Conservation (phyloP, 2,797 vertebrate species). For the Lindbergichthys nudifrons region DNA sequence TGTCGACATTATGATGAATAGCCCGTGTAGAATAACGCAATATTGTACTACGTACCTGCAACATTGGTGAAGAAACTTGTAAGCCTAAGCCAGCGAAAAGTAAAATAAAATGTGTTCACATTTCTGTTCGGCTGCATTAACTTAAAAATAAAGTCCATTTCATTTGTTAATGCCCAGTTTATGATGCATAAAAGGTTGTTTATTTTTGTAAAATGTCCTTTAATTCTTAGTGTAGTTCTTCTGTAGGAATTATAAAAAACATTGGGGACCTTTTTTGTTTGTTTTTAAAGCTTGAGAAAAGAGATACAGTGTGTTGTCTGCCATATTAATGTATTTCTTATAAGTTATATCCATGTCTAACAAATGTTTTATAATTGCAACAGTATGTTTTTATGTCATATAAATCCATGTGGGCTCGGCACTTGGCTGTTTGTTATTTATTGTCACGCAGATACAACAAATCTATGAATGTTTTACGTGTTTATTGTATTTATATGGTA, state of each 20-base stretch:
- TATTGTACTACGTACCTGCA: slow-evolving; percentile 13
- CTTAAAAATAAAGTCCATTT: background rate
- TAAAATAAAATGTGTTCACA: background rate
- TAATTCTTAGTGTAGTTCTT: background rate
- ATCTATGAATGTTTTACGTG: background rate
- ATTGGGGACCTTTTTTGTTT: background rate
- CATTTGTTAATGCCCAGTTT: background rate
- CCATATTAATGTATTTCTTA: background rate
- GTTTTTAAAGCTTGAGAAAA: background rate
- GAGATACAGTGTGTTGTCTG: background rate
- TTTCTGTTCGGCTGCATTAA: background rate
- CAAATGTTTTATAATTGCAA: background rate
- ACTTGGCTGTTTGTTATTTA: too few species aligned
- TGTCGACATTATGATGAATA: slow-evolving; percentile 12
- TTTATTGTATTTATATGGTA: background rate
- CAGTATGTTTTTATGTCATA: background rate
- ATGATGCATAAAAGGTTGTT: background rate
- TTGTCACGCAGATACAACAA: too few species aligned
- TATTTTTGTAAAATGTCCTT: background rate
- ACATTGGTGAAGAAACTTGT: background rate
- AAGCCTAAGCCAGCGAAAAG: background rate
- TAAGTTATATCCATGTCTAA: background rate
- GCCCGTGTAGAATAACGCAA: slow-evolving; percentile 19
- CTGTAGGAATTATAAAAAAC: background rate
- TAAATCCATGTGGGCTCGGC: background rate